Percentiles rank a stretch among this genome's conserved stretches.
Evolutionary conservation across 92 coral and sea anemone genomes (phyloP).

Genomic region (Palythoa caribaeorum): DNA sequence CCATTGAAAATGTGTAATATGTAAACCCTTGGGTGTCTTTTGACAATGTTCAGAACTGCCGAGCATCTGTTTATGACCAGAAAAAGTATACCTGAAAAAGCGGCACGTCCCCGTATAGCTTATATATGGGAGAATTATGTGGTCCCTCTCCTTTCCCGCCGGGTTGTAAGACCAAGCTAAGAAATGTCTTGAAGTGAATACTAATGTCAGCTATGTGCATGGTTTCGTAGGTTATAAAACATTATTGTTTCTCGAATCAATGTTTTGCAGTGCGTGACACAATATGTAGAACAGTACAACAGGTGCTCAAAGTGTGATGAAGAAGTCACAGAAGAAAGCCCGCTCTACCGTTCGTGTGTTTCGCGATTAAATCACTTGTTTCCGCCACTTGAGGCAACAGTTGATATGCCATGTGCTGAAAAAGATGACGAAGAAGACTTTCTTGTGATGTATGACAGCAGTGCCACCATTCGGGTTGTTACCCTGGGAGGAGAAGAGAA

Average conservation of each 20-base stretch:
- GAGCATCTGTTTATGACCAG: no score
- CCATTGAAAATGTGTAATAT: no score
- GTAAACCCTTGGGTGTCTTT: no score
- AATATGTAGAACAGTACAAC: conserved; percentile 32
- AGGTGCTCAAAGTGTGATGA: conserved; percentile 57
- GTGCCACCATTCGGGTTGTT: conserved; percentile 55
- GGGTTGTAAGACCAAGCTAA: no score
- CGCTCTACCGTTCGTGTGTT: conserved; percentile 38
- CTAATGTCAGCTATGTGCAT: background rate
- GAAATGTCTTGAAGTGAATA: no score
- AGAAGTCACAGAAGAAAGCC: conserved; percentile 41
- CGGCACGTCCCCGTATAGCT: no score
- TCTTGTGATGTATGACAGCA: background rate
- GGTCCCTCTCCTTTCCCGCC: no score
- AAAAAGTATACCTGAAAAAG: no score
- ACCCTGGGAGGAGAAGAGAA: conserved; percentile 61
- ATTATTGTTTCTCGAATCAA: background rate
- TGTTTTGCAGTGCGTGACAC: conserved; percentile 55
- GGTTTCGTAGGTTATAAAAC: background rate
- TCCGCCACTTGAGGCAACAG: conserved; percentile 49
- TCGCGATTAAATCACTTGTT: conserved; percentile 55
- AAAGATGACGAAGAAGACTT: background rate
- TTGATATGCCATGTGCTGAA: conserved; percentile 11
- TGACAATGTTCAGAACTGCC: no score
- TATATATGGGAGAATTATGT: no score